These are phyloP conservation scores for Grammomys surdaster DNA, from an alignment of 2,113 vertebrate species.

Conservation along the genomic window DNA sequence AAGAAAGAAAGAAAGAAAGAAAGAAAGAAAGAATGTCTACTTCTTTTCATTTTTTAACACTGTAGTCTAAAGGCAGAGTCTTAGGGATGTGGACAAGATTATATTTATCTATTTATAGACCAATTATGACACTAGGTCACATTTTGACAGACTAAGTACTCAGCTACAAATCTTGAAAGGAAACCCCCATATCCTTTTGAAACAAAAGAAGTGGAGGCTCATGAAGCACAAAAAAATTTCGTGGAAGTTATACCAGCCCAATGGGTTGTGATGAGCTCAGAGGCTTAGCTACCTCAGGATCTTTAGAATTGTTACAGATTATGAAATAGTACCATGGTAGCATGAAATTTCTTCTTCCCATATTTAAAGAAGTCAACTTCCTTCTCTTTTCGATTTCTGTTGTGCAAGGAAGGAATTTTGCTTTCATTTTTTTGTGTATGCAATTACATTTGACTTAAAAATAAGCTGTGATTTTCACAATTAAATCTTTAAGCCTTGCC, in stretches of 20 bases:
- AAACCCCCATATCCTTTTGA: not conserved
- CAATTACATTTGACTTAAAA: not conserved
- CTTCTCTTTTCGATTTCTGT: not conserved
- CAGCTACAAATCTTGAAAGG: not conserved
- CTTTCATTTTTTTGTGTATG: not conserved
- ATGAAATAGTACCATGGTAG: not conserved
- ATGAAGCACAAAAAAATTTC: not conserved
- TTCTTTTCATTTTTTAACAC: constrained; percentile 34
- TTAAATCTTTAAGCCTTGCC: not conserved
- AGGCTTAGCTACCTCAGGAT: not conserved
- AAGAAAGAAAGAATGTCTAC: not conserved
- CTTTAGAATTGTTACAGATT: not conserved
- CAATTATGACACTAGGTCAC: not conserved
- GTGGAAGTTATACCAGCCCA: not conserved
- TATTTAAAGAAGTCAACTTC: not conserved
- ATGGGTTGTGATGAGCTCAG: not conserved
- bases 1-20: constrained; percentile 27
- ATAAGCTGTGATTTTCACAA: not conserved
- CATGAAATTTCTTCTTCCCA: not conserved
- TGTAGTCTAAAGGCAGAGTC: not conserved
- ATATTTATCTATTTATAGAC: not conserved
- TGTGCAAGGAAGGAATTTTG: not conserved
- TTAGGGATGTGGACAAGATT: not conserved
- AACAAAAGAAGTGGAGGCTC: not conserved
- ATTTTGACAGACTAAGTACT: not conserved